Evolutionary conservation across 2,888 invertebrate genomes (phyloP), one percentile per base, ranked within the genome.

Genomic region (Eubasilissa splendida): DNA sequence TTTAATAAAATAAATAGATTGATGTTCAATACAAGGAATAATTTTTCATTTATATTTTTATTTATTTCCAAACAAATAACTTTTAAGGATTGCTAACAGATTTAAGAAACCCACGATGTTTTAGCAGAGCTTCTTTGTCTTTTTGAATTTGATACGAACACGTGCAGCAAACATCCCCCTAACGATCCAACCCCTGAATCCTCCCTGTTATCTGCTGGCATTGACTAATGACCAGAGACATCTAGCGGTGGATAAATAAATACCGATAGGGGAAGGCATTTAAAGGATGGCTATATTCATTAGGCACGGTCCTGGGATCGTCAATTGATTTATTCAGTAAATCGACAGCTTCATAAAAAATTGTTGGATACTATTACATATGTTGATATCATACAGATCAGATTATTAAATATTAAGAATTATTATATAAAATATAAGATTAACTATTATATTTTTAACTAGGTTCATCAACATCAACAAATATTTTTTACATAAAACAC

Each of bases 201-300:
- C 50, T 31, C 56, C 42, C 54, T 54, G 58, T 76, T 78, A 78
- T 78, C 78, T 52, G n/a, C 60, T 71, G 79, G 79, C 79, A 73
- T 79, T 82, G 82, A 82, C 76, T 82, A 82, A 82, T 82, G 82
- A 58, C 66, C 52, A 60, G 59, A 52, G 74, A 50, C 79, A 80
- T 77, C 56, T 70, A 76, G 56, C 75, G 53, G 58, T 58, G 79
- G 76, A 82, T 79, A 82, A 79, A 82, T 82, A 82, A 82, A 79
- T 82, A 82, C 77, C 77, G 79, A 82, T 79, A 73, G 66, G 71
- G 50, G 66, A 56, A 8, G 70, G 54, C 53, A 12, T 52, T 54
- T 58, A 58, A 58, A 54, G 70, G 53, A 31, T 22, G 54, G 53
- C 22, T 70, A 8, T 54, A 54, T 70, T 70, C 70, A 70, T 54